Percentiles rank a stretch among this genome's conserved stretches.
Evolutionary conservation across 2,113 vertebrate genomes (phyloP).

Genomic region (Gallinago media): DNA sequence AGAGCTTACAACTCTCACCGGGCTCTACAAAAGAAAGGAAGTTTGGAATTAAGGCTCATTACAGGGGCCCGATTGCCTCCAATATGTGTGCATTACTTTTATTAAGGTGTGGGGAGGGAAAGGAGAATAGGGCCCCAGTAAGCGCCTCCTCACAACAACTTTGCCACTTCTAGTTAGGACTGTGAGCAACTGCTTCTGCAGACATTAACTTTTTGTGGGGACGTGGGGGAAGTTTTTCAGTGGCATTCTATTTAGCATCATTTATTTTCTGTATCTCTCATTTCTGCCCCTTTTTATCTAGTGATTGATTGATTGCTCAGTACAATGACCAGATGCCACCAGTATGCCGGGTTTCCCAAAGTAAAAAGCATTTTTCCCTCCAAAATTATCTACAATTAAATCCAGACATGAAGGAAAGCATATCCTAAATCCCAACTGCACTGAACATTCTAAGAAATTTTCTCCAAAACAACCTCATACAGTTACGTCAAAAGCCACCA

Average conservation of each 20-base stretch:
- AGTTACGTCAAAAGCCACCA: background rate
- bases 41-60: slow-evolving; percentile 52
- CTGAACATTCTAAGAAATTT: background rate
- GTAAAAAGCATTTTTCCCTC: background rate
- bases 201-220: background rate
- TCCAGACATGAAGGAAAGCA: background rate
- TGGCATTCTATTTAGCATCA: background rate
- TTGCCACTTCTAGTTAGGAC: background rate
- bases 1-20: background rate
- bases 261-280: background rate
- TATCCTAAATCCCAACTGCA: background rate
- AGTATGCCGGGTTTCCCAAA: background rate
- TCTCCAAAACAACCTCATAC: background rate
- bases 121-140: background rate
- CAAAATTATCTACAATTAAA: slow-evolving; percentile 39
- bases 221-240: accelerated
- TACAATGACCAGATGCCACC: slow-evolving; percentile 37
- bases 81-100: background rate
- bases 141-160: background rate
- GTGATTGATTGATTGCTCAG: slow-evolving; percentile 22
- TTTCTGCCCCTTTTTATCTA: slow-evolving; percentile 26
- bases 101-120: background rate
- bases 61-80: background rate
- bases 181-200: background rate
- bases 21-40: slow-evolving; percentile 43